phyloP scores from a whole-genome alignment of 2,113 vertebrate genomes.

The Peucedramus taeniatus region DNA sequence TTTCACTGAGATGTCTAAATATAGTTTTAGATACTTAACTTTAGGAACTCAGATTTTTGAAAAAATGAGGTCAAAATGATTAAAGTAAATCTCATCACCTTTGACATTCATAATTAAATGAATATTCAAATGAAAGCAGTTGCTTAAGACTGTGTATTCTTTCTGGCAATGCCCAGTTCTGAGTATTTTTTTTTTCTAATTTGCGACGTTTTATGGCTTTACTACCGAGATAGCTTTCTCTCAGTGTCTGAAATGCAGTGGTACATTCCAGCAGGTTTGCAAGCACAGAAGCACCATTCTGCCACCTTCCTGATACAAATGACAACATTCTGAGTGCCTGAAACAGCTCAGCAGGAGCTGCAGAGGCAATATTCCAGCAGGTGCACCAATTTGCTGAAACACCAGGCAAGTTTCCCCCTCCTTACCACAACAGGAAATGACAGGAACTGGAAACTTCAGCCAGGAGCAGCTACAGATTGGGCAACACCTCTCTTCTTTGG shows the following conservation, averaged over 20 bases:
- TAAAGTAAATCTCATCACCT: neutral
- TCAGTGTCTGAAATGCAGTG: neutral
- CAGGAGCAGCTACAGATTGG: neutral
- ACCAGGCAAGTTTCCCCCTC: neutral
- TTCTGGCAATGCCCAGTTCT: neutral
- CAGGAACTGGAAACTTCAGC: neutral
- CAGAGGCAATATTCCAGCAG: neutral
- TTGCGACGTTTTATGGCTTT: neutral
- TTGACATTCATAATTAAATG: neutral
- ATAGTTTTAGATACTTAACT: neutral
- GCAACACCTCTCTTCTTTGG: neutral
- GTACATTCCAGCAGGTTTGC: neutral
- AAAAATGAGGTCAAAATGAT: neutral
- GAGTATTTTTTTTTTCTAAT: neutral
- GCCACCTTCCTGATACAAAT: conserved; percentile 5
- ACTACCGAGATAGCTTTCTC: neutral
- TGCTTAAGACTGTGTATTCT: neutral
- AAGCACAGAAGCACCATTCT: neutral
- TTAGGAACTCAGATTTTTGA: neutral
- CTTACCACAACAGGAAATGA: neutral
- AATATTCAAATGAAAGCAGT: neutral
- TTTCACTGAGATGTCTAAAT: neutral
- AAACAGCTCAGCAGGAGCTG: neutral
- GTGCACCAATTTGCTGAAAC: neutral
- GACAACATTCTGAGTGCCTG: neutral